These are phyloP conservation scores for Aricia artaxerxes DNA, from an alignment of 2,888 invertebrate genomes.

Conservation along the genomic window DNA sequence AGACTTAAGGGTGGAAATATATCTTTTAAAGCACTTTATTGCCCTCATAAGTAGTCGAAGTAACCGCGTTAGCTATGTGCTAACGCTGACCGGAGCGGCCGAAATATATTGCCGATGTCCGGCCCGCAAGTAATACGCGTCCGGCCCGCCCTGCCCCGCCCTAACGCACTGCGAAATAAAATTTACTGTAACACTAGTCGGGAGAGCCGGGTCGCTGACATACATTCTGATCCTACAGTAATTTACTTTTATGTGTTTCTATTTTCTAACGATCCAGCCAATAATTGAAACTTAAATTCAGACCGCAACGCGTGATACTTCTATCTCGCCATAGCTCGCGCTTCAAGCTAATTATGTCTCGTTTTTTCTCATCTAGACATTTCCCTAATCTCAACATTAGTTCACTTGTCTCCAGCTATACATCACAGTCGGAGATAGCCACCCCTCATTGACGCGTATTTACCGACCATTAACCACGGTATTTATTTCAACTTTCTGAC, in stretches of 20 bases:
- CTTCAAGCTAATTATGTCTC: not conserved
- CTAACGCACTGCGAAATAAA: conserved; percentile 40
- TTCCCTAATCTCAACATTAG: not conserved
- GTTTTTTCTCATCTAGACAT: conserved; percentile 11
- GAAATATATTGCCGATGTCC: conserved; percentile 75
- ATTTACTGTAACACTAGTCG: conserved; percentile 13
- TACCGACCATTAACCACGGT: conserved; percentile 73
- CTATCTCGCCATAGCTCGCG: too few relatives aligned
- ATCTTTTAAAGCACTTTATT: conserved; percentile 32
- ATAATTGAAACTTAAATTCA: too few relatives aligned
- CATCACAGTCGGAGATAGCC: conserved; percentile 43
- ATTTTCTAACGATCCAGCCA: too few relatives aligned
- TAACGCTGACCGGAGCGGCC: conserved; percentile 55
- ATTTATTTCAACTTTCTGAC: conserved; percentile 68
- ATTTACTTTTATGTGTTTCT: not conserved
- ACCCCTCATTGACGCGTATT: conserved; percentile 58
- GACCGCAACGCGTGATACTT: too few relatives aligned
- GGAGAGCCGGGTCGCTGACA: not conserved
- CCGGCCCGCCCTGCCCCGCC: conserved; percentile 65
- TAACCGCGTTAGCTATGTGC: conserved; percentile 56
- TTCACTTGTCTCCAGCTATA: not conserved
- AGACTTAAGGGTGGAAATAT: not conserved
- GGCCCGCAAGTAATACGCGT: conserved; percentile 75
- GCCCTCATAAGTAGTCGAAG: conserved; percentile 11
- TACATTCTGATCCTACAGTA: not conserved